Evolutionary conservation across 2,113 vertebrate genomes (phyloP), one percentile per base, ranked within the genome.

Genomic region (Corvus hawaiiensis): DNA sequence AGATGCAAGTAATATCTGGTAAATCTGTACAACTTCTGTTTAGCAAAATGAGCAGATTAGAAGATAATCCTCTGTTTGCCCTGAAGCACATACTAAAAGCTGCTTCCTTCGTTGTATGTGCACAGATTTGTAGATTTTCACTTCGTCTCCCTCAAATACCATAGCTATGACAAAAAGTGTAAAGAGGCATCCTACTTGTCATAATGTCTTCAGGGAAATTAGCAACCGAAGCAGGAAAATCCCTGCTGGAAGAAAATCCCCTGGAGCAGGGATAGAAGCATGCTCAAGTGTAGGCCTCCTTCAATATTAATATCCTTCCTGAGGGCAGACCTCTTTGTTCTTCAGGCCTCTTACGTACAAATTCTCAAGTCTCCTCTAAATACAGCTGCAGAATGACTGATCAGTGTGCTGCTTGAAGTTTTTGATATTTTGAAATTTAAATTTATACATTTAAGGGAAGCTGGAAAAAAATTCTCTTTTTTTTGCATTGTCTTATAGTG

Each of bases 141-240:
- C 74, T 87, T 91, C 5, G 2, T 64, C 22, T 91, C 51, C 35
- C 52, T 90, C 71, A 69, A 95, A 94, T 96, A 67, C 82, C 81
- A 62, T 20, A 85, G 74, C 51, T 91, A 69, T 74, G 82, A 56
- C 54, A 91, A 80, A 85, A 93, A 80, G 48, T 52, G 51, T 73
- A 35, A 92, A 86, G 67, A 85, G 76, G 56, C 83, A 89, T 78
- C 39, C 3, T 7, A 26, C 64, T 74, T 62, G 74, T 85, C 67
- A 90, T 73, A 94, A 87, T 55, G 51, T 84, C 87, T 67, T 64
- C 63, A 83, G 89, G 71, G 32, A 93, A 90, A 69, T 67, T 46
- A 90, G 75, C 30, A 93, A 91, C 73, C 77, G 59, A 88, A 91
- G 78, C 63, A 59, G 90, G 94, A 96, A 96, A 96, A 96, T 90